These are phyloP conservation scores for Lycocerus yunnanus DNA, from an alignment of 2,888 invertebrate species.

Conservation along the genomic window DNA sequence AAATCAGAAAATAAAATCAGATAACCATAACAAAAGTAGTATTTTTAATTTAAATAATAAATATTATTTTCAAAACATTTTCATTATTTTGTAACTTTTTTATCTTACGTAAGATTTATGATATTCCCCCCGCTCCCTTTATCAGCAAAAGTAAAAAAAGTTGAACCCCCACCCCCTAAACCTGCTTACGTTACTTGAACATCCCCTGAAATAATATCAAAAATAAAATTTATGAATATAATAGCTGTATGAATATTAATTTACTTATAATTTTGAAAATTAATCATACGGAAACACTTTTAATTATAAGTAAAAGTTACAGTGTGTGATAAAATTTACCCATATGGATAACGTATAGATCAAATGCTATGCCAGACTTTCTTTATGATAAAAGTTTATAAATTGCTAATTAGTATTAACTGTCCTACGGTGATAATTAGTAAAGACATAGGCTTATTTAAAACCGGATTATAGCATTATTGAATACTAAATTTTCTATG, in stretches of 20 bases:
- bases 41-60: too few relatives aligned
- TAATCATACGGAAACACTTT: not conserved
- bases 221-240: too few relatives aligned
- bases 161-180: too few relatives aligned
- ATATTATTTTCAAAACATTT: too few relatives aligned
- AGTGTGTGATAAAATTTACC: not conserved
- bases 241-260: not conserved
- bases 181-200: too few relatives aligned
- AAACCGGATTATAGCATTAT: not conserved
- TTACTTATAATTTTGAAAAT: not conserved
- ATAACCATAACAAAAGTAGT: too few relatives aligned
- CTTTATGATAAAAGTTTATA: not conserved
- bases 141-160: too few relatives aligned
- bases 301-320: not conserved
- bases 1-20: too few relatives aligned
- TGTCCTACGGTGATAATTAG: not conserved
- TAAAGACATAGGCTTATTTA: not conserved
- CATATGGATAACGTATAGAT: not conserved
- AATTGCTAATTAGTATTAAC: not conserved
- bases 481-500: not conserved
- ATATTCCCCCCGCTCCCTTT: too few relatives aligned
- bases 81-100: too few relatives aligned
- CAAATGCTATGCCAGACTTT: not conserved
- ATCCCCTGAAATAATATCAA: too few relatives aligned
- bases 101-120: too few relatives aligned